Conservation (phyloP, 2,797 vertebrate species). For the Acipenser oxyrinchus region DNA sequence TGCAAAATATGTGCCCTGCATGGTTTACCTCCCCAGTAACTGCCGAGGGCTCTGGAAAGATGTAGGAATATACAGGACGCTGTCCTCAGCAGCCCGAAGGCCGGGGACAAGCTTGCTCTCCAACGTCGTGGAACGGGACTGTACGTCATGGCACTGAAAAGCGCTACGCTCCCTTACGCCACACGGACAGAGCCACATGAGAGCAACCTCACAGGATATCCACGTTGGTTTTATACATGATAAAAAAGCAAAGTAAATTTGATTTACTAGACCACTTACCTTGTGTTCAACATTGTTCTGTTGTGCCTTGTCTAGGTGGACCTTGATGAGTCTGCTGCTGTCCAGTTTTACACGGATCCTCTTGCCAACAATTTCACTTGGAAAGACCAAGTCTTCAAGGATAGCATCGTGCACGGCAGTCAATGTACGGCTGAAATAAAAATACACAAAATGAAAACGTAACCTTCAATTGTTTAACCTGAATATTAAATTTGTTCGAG, state of each 20-base stretch:
- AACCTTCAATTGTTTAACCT: no score
- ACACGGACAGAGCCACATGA: constrained; percentile 34
- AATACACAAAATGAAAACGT: neutral
- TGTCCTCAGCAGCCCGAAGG: constrained; percentile 22
- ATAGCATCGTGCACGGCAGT: constrained; percentile 93
- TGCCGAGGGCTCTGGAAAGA: constrained; percentile 30
- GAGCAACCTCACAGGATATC: constrained; percentile 34
- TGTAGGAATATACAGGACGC: constrained; percentile 36
- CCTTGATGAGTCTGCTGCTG: constrained; percentile 94
- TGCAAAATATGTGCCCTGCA: constrained; percentile 14
- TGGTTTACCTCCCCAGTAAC: constrained; percentile 43
- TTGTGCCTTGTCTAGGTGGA: constrained; percentile 95
- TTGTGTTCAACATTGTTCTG: constrained; percentile 99
- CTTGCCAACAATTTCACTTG: constrained; percentile 96
- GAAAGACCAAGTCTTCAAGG: constrained; percentile 93
- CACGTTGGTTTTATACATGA: constrained; percentile 23
- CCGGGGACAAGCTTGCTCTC: constrained; percentile 29
- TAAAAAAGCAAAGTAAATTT: neutral
- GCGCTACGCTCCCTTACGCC: constrained; percentile 38
- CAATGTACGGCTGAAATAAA: constrained; percentile 74
- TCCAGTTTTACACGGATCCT: constrained; percentile 92
- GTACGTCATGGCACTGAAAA: constrained; percentile 24
- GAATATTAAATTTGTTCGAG: no score
- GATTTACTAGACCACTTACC: constrained; percentile 46
- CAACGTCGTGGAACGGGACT: constrained; percentile 36